Percentiles rank a stretch among this genome's conserved stretches.
Conservation (phyloP, 2,113 vertebrate species). For the Microcebus ravelobensis region DNA sequence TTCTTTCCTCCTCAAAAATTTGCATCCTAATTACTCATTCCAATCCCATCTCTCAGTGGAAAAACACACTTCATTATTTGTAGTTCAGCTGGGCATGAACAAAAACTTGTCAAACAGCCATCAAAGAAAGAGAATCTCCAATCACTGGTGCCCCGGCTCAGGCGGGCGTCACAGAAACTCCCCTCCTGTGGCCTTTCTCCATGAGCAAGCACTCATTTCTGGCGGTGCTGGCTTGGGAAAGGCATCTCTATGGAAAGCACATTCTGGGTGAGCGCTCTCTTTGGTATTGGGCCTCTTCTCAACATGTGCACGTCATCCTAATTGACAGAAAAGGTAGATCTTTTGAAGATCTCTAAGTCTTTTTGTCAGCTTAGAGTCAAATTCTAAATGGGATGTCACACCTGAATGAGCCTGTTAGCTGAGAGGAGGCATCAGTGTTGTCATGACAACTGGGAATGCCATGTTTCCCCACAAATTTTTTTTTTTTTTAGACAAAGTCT, state of each 20-base stretch:
- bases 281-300: not conserved
- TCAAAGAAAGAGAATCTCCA: not conserved
- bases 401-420: not conserved
- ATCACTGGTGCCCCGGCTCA: not conserved
- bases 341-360: not conserved
- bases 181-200: not conserved
- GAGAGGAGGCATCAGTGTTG: constrained; percentile 39
- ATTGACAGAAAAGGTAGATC: constrained; percentile 1
- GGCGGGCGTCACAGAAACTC: not conserved
- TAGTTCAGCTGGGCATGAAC: not conserved
- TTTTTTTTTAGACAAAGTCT: too few species aligned
- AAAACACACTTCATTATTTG: constrained; percentile 12
- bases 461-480: not conserved
- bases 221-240: not conserved
- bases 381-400: constrained; percentile 26
- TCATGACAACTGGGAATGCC: constrained; percentile 65
- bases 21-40: not conserved
- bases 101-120: not conserved
- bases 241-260: constrained; percentile 41
- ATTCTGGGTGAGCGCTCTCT: not conserved
- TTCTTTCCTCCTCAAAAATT: not conserved
- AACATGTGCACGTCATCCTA: not conserved
- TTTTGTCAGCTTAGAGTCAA: not conserved
- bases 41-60: not conserved
- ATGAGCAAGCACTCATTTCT: not conserved